These are phyloP conservation scores for Pristionchus pacificus DNA, from an alignment of 1,140 invertebrate species.

Conservation along the genomic window DNA sequence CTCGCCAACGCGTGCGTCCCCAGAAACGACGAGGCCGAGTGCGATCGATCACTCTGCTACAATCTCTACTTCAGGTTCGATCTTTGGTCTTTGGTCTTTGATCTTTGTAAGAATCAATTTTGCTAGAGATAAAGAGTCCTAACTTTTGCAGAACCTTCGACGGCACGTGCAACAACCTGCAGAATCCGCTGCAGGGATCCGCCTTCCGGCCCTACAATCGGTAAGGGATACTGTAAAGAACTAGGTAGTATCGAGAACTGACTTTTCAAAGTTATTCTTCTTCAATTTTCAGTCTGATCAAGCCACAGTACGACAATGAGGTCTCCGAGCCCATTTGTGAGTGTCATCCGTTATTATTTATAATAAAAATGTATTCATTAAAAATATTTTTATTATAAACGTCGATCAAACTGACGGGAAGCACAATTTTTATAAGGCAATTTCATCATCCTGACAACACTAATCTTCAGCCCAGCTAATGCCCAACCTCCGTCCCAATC, in stretches of 20 bases:
- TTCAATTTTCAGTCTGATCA: neutral
- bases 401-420: no score
- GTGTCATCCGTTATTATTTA: constrained; percentile 6
- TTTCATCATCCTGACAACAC: no score
- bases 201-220: constrained; percentile 50
- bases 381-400: no score
- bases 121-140: neutral
- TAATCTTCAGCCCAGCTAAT: constrained; percentile 34
- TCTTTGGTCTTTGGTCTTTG: neutral
- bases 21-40: constrained; percentile 53
- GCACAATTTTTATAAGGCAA: no score
- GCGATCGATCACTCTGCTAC: constrained; percentile 40
- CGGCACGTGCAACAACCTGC: constrained; percentile 55
- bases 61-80: constrained; percentile 25
- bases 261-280: no score
- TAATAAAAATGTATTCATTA: constrained; percentile 28
- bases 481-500: constrained; percentile 46
- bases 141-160: constrained; percentile 44
- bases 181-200: constrained; percentile 47
- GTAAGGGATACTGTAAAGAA: neutral
- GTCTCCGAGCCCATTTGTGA: constrained; percentile 50
- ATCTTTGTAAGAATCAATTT: no score
- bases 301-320: constrained; percentile 40
- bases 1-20: constrained; percentile 56
- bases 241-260: neutral